Conservation (phyloP, 2,113 vertebrate genomes). For the Charadrius vociferus region DNA sequence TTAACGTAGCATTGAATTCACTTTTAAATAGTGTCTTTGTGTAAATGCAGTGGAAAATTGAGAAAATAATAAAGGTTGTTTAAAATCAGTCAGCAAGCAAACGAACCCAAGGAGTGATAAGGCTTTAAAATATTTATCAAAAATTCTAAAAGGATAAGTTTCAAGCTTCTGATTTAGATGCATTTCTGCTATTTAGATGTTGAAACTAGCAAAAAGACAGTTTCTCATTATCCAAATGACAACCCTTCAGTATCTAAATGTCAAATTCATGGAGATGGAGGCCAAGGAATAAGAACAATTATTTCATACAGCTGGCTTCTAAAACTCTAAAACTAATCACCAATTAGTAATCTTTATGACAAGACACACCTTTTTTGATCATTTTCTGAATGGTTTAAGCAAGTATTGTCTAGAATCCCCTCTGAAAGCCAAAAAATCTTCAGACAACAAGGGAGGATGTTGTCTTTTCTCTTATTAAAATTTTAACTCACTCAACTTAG, state of each 20-base stretch:
- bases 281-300: background rate
- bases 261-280: background rate
- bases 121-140: background rate
- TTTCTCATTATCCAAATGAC: background rate
- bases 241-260: background rate
- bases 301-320: background rate
- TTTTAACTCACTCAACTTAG: background rate
- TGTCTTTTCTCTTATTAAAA: background rate
- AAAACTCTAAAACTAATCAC: background rate
- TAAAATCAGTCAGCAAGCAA: background rate
- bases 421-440: background rate
- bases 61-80: background rate
- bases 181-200: background rate
- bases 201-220: background rate
- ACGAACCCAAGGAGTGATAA: background rate
- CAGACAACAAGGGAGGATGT: background rate
- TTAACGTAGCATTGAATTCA: background rate
- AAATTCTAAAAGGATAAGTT: background rate
- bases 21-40: background rate
- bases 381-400: background rate
- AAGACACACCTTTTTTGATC: background rate
- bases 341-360: background rate
- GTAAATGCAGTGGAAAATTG: background rate
- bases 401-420: background rate
- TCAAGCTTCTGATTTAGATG: background rate